Evolutionary conservation across 2,797 vertebrate species (phyloP).

Genomic region (Sylvilagus floridanus): DNA sequence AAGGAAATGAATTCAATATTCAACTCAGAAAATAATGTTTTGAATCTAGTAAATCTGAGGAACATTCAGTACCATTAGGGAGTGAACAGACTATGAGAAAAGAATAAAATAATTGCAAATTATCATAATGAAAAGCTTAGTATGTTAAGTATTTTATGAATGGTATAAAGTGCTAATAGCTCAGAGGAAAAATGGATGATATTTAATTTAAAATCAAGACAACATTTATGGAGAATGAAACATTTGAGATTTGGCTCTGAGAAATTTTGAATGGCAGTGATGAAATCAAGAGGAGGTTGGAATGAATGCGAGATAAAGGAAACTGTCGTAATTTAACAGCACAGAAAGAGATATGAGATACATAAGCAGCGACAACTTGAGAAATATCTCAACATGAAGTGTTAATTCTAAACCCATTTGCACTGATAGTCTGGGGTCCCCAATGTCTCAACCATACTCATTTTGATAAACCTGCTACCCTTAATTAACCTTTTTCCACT

Average conservation of each 20-base stretch:
- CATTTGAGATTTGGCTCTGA: slow-evolving; percentile 12
- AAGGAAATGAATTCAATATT: slow-evolving; percentile 31
- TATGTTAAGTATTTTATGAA: slow-evolving; percentile 39
- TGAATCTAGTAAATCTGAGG: background rate
- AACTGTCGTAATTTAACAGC: slow-evolving; percentile 19
- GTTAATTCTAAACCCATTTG: background rate
- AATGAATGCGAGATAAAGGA: background rate
- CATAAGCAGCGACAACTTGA: slow-evolving; percentile 16
- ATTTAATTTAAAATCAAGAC: slow-evolving; percentile 48
- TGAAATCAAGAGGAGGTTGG: background rate
- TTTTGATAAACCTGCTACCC: background rate
- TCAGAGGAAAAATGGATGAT: slow-evolving; percentile 29
- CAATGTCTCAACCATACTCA: background rate
- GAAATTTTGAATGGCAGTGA: background rate
- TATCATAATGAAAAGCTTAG: background rate
- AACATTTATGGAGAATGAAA: slow-evolving; percentile 26
- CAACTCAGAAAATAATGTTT: background rate
- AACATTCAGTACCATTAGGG: slow-evolving; percentile 10
- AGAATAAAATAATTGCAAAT: slow-evolving; percentile 36
- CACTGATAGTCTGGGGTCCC: background rate
- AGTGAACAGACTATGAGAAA: background rate
- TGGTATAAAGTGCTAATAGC: slow-evolving; percentile 22
- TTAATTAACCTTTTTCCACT: background rate
- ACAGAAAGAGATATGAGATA: background rate
- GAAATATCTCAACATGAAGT: slow-evolving; percentile 9